Evolutionary conservation across 2,888 invertebrate species (phyloP).

Genomic region (Drosophila rellima): DNA sequence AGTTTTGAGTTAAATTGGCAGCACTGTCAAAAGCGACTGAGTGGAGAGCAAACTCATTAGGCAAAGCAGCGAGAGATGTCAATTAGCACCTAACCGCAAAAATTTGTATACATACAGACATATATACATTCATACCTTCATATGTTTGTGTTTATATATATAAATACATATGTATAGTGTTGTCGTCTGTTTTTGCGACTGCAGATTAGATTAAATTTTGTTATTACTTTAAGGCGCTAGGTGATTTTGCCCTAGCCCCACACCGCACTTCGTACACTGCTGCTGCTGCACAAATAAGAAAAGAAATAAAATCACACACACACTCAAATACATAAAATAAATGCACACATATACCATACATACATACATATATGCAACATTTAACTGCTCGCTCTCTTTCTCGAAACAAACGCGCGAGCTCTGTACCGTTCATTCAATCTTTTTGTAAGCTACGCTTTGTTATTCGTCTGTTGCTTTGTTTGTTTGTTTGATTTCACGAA

Average conservation of each 20-base stretch:
- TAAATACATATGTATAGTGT: slow-evolving; percentile 12
- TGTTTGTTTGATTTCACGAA: slow-evolving; percentile 71
- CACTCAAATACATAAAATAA: neutral
- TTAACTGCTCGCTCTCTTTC: slow-evolving; percentile 30
- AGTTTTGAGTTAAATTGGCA: slow-evolving; percentile 57
- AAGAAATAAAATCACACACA: slow-evolving; percentile 16
- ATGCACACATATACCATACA: slow-evolving; percentile 5
- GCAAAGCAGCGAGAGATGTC: slow-evolving; percentile 51
- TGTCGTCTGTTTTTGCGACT: slow-evolving; percentile 61
- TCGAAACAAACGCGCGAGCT: slow-evolving; percentile 21
- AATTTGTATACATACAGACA: neutral
- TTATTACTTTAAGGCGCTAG: slow-evolving; percentile 73
- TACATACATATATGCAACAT: slow-evolving; percentile 28
- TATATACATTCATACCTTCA: too few species aligned
- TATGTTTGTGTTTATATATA: neutral
- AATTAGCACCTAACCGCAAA: slow-evolving; percentile 75
- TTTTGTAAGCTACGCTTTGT: slow-evolving; percentile 66
- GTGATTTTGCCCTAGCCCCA: slow-evolving; percentile 31
- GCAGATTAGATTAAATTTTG: slow-evolving; percentile 77
- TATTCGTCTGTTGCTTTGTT: slow-evolving; percentile 67
- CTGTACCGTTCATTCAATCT: slow-evolving; percentile 59
- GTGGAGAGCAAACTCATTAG: slow-evolving; percentile 5
- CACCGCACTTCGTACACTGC: slow-evolving; percentile 25
- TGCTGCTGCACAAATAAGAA: slow-evolving; percentile 34
- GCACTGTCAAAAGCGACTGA: slow-evolving; percentile 42